phyloP scores from a whole-genome alignment of 2,113 vertebrate genomes.

The Pampusana beccarii region DNA sequence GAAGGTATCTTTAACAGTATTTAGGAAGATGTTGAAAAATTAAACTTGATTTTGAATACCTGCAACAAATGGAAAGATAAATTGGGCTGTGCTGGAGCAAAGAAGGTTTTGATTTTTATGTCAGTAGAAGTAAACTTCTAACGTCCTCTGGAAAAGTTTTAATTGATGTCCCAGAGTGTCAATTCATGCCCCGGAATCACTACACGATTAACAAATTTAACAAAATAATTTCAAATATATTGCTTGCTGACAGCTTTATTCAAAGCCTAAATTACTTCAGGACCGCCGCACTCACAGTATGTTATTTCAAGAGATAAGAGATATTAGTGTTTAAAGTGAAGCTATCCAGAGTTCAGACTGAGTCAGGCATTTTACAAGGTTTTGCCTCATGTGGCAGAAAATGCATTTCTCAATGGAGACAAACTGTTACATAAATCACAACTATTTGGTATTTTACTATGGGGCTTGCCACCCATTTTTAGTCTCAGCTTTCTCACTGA shows the following conservation, averaged over 20 bases:
- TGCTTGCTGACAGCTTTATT: not conserved
- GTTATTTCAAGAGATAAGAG: not conserved
- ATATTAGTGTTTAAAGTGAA: not conserved
- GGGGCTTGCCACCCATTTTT: not conserved
- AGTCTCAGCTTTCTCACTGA: not conserved
- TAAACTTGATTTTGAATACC: not conserved
- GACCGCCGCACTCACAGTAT: not conserved
- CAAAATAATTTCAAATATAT: slow-evolving; percentile 8
- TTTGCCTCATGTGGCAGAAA: not conserved
- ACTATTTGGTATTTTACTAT: not conserved
- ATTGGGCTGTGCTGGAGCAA: not conserved
- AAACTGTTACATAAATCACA: not conserved
- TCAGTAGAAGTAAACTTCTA: not conserved
- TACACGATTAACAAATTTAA: not conserved
- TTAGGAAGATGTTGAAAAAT: not conserved
- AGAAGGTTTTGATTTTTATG: not conserved
- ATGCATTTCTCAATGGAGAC: not conserved
- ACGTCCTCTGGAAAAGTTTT: not conserved
- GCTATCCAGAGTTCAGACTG: not conserved
- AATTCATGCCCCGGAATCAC: slow-evolving; percentile 14
- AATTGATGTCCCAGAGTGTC: slow-evolving; percentile 13
- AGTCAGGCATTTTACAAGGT: not conserved
- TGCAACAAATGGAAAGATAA: not conserved
- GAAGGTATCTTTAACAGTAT: not conserved
- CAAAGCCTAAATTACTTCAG: not conserved